Evolutionary conservation across 2,888 invertebrate species (phyloP), one percentile per base, ranked within the genome.

Genomic region (Pecten maximus): DNA sequence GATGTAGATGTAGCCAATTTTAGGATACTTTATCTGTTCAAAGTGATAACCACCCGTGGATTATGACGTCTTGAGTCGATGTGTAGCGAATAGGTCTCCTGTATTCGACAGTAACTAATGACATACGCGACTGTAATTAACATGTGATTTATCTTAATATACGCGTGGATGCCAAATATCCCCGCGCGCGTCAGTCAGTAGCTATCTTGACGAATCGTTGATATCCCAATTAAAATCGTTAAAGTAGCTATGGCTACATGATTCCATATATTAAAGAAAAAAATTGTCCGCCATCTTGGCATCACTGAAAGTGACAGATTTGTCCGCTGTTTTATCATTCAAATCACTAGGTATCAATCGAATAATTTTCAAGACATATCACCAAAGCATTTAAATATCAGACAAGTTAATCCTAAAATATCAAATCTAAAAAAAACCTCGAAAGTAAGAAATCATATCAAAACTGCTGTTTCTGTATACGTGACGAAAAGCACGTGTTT

Each of bases 221-320:
- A 74, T 74, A 74, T 74, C 35, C 74, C 74, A 74, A 74, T 74
- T 74, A 74, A 74, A 74, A 74, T 35, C 74, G 28, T 15, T 74
- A 35, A 35, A 74, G 35, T 28, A 10, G 74, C 23, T 19, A 54
- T 54, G n/a, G 54, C 54, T 54, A 19, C 54, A 19, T 6, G 54
- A 23, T 54, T 54, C 19, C 6, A 60, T n/a, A n/a, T 60, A 2
- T 60, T n/a, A n/a, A 60, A 74, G 74, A 74, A 74, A 74, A 12
- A 44, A 35, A 35, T 6, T 74, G 10, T 15, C 23, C 35, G 74
- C 28, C 74, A 74, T 74, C 74, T 74, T 74, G 74, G 74, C 74
- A 74, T 74, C 74, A 8, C 74, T 28, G 35, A 74, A 74, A 28
- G 28, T 35, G 74, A 74, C 28, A 74, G 74, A 74, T 35, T 35